Percentiles rank a stretch among this genome's conserved stretches.
These are phyloP conservation scores for Drosophila seclusa DNA, from an alignment of 2,888 invertebrate species.

Conservation along the genomic window DNA sequence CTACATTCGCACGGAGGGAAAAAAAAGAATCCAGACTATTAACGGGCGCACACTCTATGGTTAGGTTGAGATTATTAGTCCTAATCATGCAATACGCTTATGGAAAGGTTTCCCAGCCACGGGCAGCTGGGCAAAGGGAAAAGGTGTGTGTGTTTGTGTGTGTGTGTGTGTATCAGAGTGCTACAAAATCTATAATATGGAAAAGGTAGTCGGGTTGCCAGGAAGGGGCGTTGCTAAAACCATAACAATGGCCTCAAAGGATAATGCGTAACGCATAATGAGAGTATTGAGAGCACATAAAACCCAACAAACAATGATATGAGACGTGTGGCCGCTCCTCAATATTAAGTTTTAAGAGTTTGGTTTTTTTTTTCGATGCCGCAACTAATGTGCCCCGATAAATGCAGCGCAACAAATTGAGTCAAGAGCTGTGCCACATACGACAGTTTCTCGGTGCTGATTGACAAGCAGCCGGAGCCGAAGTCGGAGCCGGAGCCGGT, in stretches of 20 bases:
- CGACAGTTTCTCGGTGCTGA: slow-evolving; percentile 46
- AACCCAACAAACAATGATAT: slow-evolving; percentile 40
- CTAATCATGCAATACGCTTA: slow-evolving; percentile 72
- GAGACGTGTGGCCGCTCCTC: slow-evolving; percentile 40
- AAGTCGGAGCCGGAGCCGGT: neutral
- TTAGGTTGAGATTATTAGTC: slow-evolving; percentile 56
- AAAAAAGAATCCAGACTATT: slow-evolving; percentile 46
- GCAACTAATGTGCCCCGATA: slow-evolving; percentile 54
- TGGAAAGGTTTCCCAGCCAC: slow-evolving; percentile 29
- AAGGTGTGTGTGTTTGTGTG: slow-evolving; percentile 47
- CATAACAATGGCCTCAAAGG: slow-evolving; percentile 67
- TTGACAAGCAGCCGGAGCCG: slow-evolving; percentile 46
- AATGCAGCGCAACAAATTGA: slow-evolving; percentile 67
- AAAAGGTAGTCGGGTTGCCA: slow-evolving; percentile 73
- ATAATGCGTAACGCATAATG: slow-evolving; percentile 77
- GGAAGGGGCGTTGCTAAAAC: slow-evolving; percentile 76
- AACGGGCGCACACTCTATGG: slow-evolving; percentile 58
- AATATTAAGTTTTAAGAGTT: slow-evolving; percentile 8
- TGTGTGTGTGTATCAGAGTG: neutral
- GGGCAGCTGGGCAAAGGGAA: slow-evolving; percentile 45
- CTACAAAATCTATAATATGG: slow-evolving; percentile 53
- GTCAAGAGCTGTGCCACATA: slow-evolving; percentile 49
- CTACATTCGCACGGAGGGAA: slow-evolving; percentile 21
- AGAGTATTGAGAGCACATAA: slow-evolving; percentile 37
- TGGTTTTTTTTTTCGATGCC: slow-evolving; percentile 19